These are phyloP conservation scores for Rhadina sibilatrix DNA, from an alignment of 2,113 vertebrate species.

Conservation along the genomic window DNA sequence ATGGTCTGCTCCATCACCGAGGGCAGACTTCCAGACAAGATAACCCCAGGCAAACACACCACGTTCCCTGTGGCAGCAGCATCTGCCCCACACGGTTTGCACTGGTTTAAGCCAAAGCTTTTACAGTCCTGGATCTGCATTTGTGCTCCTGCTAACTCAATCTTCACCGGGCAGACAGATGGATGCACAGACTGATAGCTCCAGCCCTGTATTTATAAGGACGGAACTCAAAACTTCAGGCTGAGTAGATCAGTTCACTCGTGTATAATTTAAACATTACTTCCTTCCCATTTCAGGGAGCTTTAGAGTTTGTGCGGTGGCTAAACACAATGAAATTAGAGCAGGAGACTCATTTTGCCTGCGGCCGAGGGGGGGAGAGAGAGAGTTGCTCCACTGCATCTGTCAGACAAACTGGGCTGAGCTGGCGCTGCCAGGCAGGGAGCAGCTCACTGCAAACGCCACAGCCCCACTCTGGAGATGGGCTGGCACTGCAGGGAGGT, in stretches of 20 bases:
- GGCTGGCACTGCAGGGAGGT: not conserved
- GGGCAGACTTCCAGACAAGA: not conserved
- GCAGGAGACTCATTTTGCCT: not conserved
- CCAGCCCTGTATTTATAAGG: not conserved
- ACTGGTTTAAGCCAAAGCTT: constrained; percentile 50
- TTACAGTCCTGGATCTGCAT: not conserved
- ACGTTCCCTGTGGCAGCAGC: not conserved
- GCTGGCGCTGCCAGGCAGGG: not conserved
- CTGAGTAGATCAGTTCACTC: constrained; percentile 45
- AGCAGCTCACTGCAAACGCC: not conserved
- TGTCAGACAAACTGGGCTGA: not conserved
- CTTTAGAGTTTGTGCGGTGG: constrained; percentile 15
- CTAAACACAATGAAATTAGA: constrained; percentile 41
- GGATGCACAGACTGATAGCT: constrained; percentile 24
- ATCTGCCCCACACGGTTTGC: not conserved
- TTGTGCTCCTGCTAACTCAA: constrained; percentile 19
- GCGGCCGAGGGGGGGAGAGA: rapidly evolving
- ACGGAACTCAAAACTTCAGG: constrained; percentile 2
- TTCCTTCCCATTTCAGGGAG: constrained; percentile 50
- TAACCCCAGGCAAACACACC: rapidly evolving
- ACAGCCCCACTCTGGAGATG: not conserved
- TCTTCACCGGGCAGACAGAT: not conserved
- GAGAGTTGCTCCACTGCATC: not conserved
- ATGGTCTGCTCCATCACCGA: not conserved
- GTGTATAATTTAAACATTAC: constrained; percentile 53